phyloP scores from a whole-genome alignment of 2,888 invertebrate species.

The Unio pictorum region DNA sequence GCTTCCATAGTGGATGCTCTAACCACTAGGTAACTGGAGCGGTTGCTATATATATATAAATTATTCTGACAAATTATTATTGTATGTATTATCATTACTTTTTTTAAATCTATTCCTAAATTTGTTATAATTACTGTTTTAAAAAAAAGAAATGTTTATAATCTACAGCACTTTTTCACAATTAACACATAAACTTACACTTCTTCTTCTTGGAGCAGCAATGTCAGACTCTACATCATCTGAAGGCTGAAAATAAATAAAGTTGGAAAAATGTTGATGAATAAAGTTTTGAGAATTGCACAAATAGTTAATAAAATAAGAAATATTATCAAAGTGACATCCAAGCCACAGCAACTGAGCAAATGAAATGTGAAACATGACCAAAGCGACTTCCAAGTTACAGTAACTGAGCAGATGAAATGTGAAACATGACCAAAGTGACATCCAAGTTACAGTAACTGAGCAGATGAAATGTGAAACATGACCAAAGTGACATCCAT shows the following conservation, averaged over 20 bases:
- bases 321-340: background rate
- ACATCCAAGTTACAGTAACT: no score
- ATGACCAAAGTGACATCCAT: no score
- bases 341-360: background rate
- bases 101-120: no score
- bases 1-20: no score
- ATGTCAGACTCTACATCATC: slow-evolving; percentile 20
- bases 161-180: no score
- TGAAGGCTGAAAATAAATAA: slow-evolving; percentile 29
- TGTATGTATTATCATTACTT: no score
- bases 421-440: background rate
- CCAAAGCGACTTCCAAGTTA: background rate
- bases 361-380: background rate
- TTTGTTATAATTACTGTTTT: no score
- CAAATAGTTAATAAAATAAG: background rate
- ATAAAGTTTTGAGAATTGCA: background rate
- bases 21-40: no score
- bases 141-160: no score
- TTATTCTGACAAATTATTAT: no score
- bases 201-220: slow-evolving; percentile 24
- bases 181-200: slow-evolving; percentile 23
- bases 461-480: no score
- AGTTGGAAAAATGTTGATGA: background rate
- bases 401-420: background rate
- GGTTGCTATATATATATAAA: no score